Evolutionary conservation across 2,888 invertebrate species (phyloP), one percentile per base, ranked within the genome.

Genomic region (Eupithecia subumbrata): DNA sequence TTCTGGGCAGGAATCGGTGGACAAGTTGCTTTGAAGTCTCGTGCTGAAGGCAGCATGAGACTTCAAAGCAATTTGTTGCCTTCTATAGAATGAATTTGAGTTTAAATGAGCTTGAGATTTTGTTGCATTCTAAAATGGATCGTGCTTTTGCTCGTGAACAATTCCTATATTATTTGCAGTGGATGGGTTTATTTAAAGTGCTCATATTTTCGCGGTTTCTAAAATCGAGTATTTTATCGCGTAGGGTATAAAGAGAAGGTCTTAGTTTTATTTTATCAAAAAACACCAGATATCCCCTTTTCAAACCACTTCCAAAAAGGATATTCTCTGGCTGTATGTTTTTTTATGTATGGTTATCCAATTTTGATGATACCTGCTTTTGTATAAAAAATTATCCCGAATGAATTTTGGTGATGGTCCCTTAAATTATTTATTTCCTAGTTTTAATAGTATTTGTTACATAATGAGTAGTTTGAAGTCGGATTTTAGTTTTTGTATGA

Each of bases 21-120:
- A 63, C 72, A 72, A 75, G 72, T 75, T 71, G 68, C 71, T 69
- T 37, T 75, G 22, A 75, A 67, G 74, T 72, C 16, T 63, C 71
- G 34, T 69, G 37, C 37, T 37, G 37, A 2, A 2, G 1, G 2
- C 37, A 37, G 37, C 37, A 37, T 5, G 7, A 37, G 37, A 37
- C 37, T 37, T 37, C 37, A 37, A 37, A 37, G 37, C 37, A 37
- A 37, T 37, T 37, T 7, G 37, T 37, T 37, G 37, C 37, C 5
- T 37, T 37, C 37, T 37, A 37, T 5, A 4, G 3, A 30, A 30
- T 37, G 37, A 7, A 37, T 0, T 7, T 37, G 37, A 7, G 37
- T 5, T 37, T 37, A 37, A 37, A 37, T 37, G 66, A 66, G 66
- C 40, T 66, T 66, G 1, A 34, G 22, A n/a, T 66, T 66, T 66